Conservation (phyloP, 2,113 vertebrate genomes). For the Salvelinus namaycush region DNA sequence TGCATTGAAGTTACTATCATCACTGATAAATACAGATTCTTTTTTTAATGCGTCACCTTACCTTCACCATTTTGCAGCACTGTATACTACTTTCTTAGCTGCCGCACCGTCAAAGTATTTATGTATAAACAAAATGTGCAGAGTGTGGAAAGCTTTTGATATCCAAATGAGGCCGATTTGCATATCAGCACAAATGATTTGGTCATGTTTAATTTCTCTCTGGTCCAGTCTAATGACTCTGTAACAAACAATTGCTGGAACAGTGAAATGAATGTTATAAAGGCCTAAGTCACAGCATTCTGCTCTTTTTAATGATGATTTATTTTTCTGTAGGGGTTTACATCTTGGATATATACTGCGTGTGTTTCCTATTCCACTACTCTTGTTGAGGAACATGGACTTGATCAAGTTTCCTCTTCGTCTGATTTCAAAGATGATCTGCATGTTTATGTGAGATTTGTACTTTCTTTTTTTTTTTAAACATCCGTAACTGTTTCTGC, state of each 20-base stretch:
- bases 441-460: neutral
- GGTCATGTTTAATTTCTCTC: conserved; percentile 59
- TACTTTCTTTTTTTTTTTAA: no score
- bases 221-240: conserved; percentile 57
- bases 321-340: no score
- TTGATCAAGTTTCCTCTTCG: neutral
- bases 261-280: conserved; percentile 32
- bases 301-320: neutral
- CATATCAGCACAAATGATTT: conserved; percentile 66
- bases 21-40: neutral
- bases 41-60: conserved; percentile 24
- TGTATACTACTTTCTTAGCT: conserved; percentile 34
- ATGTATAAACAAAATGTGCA: conserved; percentile 66
- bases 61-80: conserved; percentile 60
- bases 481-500: no score
- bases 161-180: conserved; percentile 63
- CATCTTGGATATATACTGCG: no score
- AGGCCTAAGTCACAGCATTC: neutral
- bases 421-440: neutral
- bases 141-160: conserved; percentile 59
- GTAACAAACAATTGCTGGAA: conserved; percentile 58
- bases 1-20: no score
- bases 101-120: conserved; percentile 59
- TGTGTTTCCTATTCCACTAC: neutral
- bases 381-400: neutral